Percentiles rank a stretch among this genome's conserved stretches.
Conservation (phyloP, 1,140 invertebrate genomes). For the Dolichoris vasculosae region DNA sequence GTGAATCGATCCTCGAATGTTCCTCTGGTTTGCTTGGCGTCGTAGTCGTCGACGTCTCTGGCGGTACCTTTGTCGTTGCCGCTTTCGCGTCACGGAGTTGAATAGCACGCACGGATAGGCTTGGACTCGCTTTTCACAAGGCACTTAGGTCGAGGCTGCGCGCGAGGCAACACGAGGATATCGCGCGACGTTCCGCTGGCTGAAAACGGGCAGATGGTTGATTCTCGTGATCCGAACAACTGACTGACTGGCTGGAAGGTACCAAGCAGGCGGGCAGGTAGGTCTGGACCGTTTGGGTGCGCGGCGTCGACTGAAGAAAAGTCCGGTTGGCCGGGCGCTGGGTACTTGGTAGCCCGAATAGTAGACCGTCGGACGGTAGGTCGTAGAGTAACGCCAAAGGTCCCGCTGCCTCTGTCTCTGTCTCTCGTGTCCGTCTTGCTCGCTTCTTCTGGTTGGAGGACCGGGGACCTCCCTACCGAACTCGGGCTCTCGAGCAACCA, state of each 20-base stretch:
- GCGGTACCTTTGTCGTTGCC: no score
- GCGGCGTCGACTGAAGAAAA: slow-evolving; percentile 75
- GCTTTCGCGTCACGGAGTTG: not conserved
- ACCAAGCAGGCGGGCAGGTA: not conserved
- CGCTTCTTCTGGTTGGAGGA: slow-evolving; percentile 74
- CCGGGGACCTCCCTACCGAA: slow-evolving; percentile 74
- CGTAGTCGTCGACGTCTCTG: no score
- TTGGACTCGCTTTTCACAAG: not conserved
- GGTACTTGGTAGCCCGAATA: slow-evolving; percentile 63
- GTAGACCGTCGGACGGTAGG: slow-evolving; percentile 65
- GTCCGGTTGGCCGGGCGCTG: slow-evolving; percentile 66
- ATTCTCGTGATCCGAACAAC: not conserved
- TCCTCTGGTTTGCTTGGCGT: no score
- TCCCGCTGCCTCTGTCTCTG: slow-evolving; percentile 42
- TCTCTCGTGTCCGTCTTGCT: slow-evolving; percentile 49
- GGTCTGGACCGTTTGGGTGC: slow-evolving; percentile 75
- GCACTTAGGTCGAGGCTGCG: not conserved
- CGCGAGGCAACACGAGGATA: no score
- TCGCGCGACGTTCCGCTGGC: not conserved
- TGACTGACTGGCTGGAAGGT: not conserved
- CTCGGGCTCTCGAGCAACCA: slow-evolving; percentile 55
- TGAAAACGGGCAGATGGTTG: not conserved
- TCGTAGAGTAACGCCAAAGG: slow-evolving; percentile 65
- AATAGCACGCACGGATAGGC: not conserved
- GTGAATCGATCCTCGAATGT: not conserved